Evolutionary conservation across 2,797 vertebrate species (phyloP), one percentile per base, ranked within the genome.

Genomic region (Forpus xanthops): DNA sequence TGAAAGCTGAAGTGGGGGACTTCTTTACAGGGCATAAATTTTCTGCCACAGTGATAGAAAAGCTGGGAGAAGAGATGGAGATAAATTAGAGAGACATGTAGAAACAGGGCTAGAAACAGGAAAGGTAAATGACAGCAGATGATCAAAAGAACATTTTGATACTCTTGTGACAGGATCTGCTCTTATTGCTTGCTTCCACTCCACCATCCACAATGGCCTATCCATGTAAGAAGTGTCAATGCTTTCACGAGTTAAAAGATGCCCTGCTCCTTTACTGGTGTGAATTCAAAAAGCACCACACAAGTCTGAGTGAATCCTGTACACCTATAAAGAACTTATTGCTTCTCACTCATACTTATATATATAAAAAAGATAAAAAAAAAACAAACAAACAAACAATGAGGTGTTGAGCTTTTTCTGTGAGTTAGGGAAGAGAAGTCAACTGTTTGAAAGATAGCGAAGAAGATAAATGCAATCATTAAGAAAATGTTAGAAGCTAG

Each of bases 301-400:
- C 2, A 42, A 41, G 10, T 28, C 9, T 30, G 28, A 85, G 23
- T 12, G 15, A 62, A 80, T 33, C 31, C n/a, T 8, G 27, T 49
- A 55, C 5, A 39, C 37, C 8, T 62, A 68, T 17, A 50, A 37
- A 42, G 35, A 68, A 31, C 17, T 12, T 37, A 35, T 6, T 58
- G 28, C 30, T 35, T 25, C n/a, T 77, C 16, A 56, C 11, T n/a
- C 18, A 62, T 4, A 31, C 12, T 19, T 55, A 45, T 11, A 30
- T 49, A 52, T 11, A 17, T 47, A 50, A 64, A 30, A 24, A 44
- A 65, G 24, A 44, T 14, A 20, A 33, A 30, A 28, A 25, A 44
- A 23, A 7, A 6, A 4, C 55, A 28, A 30, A 8, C 1, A 7
- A 6, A 4, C 55, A 28, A 30, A 8, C 1, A 3, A 61, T 0